These are phyloP conservation scores for Caenorhabditis zanzibari DNA, from an alignment of 2,888 invertebrate genomes.

Conservation along the genomic window DNA sequence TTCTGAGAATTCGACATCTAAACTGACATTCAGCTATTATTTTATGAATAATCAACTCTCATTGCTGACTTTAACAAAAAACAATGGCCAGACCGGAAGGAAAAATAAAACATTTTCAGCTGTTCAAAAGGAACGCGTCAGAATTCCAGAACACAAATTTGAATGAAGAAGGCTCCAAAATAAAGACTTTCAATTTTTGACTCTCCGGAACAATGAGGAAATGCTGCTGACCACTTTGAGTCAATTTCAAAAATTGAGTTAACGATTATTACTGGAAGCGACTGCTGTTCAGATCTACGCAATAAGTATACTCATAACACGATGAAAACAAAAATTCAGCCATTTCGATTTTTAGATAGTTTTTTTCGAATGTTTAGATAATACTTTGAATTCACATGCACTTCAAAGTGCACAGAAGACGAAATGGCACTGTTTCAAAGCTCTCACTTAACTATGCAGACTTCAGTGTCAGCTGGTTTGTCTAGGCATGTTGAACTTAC, in stretches of 20 bases:
- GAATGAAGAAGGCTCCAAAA: too few species aligned
- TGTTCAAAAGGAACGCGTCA: background rate
- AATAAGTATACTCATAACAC: background rate
- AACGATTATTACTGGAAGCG: background rate
- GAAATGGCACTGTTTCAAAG: background rate
- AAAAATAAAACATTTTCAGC: background rate
- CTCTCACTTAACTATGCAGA: background rate
- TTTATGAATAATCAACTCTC: background rate
- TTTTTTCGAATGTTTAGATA: too few species aligned
- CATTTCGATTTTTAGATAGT: background rate
- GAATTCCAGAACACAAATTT: background rate
- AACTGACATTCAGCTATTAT: background rate
- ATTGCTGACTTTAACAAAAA: background rate
- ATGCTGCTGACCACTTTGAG: background rate
- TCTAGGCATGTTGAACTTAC: background rate
- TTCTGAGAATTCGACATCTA: background rate
- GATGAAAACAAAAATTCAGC: background rate
- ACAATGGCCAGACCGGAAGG: background rate
- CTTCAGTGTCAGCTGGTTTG: background rate
- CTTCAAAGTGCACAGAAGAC: background rate
- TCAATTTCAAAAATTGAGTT: background rate
- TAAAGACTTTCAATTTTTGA: background rate
- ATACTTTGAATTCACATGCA: too few species aligned
- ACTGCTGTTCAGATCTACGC: background rate
- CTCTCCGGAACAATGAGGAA: background rate